Evolutionary conservation across 2,797 vertebrate species (phyloP), one percentile per base, ranked within the genome.

Genomic region (Acanthopagrus latus): DNA sequence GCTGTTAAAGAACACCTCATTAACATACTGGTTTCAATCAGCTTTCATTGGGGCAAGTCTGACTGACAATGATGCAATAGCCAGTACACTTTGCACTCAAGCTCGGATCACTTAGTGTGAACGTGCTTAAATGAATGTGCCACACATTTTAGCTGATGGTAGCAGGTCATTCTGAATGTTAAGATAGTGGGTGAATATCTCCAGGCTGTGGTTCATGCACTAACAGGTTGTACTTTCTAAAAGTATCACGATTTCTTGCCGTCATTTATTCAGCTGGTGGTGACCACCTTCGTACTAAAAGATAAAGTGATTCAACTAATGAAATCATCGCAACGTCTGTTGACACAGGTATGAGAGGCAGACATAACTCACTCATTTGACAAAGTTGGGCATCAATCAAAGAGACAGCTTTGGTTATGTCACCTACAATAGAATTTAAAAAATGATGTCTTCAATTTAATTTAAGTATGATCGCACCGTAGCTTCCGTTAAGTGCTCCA

Each of bases 31-130:
- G 33, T 47, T 56, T 52, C 7, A 20, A 51, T 10, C 27, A 55
- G 21, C 8, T 50, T 62, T 38, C 38, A 12, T 4, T 43, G 43
- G 8, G 60, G 29, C 9, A 18, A 59, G 52, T 38, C 21, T 44
- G 2, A 4, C 9, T 3, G 7, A 62, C 14, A 41, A 65, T 29
- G 51, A 73, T 29, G 64, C 51, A 63, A 56, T 48, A 65, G 56
- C 20, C 41, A 20, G 41, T 9, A 20, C 29, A 56, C 6, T 7
- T 13, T 52, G 47, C 18, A 25, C 10, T 17, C 21, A 29, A 12
- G 20, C 60, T 59, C 41, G 21, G 48, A 54, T 64, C 27, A 27
- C 38, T 52, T 50, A 5, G 33, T 25, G 23, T 43, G n/a, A 80
- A 41, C 64, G 13, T 43, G 20, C 33, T 46, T 46, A 27, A 66